Evolutionary conservation across 2,797 vertebrate species (phyloP).

Genomic region (Hemibagrus guttatus): DNA sequence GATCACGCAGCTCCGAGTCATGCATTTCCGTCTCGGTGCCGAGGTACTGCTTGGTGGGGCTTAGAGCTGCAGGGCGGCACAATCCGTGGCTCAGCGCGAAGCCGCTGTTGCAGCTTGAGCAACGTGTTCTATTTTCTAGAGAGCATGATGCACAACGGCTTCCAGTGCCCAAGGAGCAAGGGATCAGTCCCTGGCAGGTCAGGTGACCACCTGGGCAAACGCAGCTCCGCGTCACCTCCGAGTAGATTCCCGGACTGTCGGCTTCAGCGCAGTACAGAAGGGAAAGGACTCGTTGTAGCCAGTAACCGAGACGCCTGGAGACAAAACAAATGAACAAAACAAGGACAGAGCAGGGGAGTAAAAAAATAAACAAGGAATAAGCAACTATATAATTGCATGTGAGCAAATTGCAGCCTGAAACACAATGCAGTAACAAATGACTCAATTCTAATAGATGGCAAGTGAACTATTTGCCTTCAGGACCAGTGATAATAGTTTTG

Average conservation of each 20-base stretch:
- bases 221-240: slow-evolving; percentile 84
- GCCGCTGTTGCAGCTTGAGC: slow-evolving; percentile 85
- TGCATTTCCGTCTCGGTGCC: slow-evolving; percentile 91
- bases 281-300: slow-evolving; percentile 88
- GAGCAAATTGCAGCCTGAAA: slow-evolving; percentile 30
- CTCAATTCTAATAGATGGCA: slow-evolving; percentile 53
- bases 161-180: slow-evolving; percentile 84
- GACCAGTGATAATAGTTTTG: slow-evolving; percentile 63
- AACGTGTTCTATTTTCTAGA: slow-evolving; percentile 88
- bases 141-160: slow-evolving; percentile 84
- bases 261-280: slow-evolving; percentile 93
- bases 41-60: slow-evolving; percentile 92
- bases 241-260: slow-evolving; percentile 87
- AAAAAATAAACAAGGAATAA: slow-evolving; percentile 21
- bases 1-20: slow-evolving; percentile 87
- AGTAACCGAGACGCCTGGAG: slow-evolving; percentile 83
- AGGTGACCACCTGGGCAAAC: slow-evolving; percentile 85
- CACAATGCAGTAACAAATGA: slow-evolving; percentile 33
- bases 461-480: slow-evolving; percentile 60
- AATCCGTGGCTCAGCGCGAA: slow-evolving; percentile 88
- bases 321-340: slow-evolving; percentile 46
- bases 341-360: not conserved
- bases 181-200: slow-evolving; percentile 81
- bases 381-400: slow-evolving; percentile 7
- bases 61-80: slow-evolving; percentile 89